phyloP scores from a whole-genome alignment of 2,113 vertebrate species.

The Australoheros scitulus region DNA sequence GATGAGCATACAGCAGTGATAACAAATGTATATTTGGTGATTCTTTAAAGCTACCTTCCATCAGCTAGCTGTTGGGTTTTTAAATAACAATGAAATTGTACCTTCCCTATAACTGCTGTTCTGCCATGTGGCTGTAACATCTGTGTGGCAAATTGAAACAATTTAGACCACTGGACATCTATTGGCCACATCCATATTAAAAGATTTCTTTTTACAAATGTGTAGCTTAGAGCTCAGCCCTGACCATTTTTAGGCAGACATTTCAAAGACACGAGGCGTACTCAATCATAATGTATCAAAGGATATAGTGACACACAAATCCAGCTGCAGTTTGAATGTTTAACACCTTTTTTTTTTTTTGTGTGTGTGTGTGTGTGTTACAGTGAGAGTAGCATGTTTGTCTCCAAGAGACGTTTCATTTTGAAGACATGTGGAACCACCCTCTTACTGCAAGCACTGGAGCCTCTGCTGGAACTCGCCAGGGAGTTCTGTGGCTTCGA shows the following conservation, averaged over 20 bases:
- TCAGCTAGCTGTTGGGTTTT: too few species aligned
- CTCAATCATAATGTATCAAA: neutral
- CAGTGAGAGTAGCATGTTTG: slow-evolving; percentile 99
- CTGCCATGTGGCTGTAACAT: neutral
- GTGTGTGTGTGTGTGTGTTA: neutral
- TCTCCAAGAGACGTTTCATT: slow-evolving; percentile 99
- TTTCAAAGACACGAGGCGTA: neutral
- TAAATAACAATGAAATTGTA: neutral
- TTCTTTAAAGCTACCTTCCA: too few species aligned
- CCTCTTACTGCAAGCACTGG: slow-evolving; percentile 99
- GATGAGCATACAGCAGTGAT: too few species aligned
- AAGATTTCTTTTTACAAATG: neutral
- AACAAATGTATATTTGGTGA: too few species aligned
- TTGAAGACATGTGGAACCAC: slow-evolving; percentile 99
- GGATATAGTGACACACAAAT: neutral
- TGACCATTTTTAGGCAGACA: neutral
- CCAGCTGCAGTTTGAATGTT: neutral
- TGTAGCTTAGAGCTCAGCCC: neutral
- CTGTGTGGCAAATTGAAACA: neutral
- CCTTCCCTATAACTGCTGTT: neutral
- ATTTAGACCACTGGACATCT: neutral
- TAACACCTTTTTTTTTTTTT: neutral
- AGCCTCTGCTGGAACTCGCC: slow-evolving; percentile 98
- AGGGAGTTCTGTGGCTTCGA: slow-evolving; percentile 98
- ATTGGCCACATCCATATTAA: neutral